Conservation (phyloP, 2,113 vertebrate genomes). For the Microcebus jonahi region DNA sequence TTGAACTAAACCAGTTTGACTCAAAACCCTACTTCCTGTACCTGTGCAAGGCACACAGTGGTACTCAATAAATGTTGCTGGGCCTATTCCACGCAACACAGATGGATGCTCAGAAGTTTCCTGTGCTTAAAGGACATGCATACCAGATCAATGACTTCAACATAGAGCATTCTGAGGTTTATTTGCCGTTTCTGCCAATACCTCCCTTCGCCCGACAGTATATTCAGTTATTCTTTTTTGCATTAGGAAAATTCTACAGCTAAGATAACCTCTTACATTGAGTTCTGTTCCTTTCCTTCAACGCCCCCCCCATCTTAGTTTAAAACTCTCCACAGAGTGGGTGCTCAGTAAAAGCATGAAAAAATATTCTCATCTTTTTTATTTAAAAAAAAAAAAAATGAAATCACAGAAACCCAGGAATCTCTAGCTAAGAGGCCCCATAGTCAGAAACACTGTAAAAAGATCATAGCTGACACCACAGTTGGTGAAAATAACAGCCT, state of each 20-base stretch:
- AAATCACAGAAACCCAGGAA: slow-evolving; percentile 39
- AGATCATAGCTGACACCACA: slow-evolving; percentile 67
- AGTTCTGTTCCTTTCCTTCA: not conserved
- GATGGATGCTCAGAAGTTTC: not conserved
- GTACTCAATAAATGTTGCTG: not conserved
- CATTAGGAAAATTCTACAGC: not conserved
- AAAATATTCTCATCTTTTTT: slow-evolving; percentile 12
- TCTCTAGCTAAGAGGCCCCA: slow-evolving; percentile 47
- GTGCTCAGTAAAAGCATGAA: slow-evolving; percentile 29
- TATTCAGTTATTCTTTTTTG: not conserved
- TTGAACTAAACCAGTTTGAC: not conserved
- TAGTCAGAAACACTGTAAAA: slow-evolving; percentile 54
- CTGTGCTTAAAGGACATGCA: not conserved
- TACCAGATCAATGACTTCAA: not conserved
- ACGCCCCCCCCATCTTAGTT: not conserved
- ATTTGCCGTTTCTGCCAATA: not conserved
- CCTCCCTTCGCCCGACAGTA: too few species aligned
- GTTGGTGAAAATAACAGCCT: slow-evolving; percentile 65
- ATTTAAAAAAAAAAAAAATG: not conserved
- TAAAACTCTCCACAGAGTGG: not conserved
- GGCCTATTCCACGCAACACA: not conserved
- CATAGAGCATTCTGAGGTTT: not conserved
- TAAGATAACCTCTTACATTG: not conserved
- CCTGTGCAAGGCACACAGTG: not conserved
- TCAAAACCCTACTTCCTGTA: not conserved